Evolutionary conservation across 2,797 vertebrate genomes (phyloP), one percentile per base, ranked within the genome.

Genomic region (Amblyraja radiata): DNA sequence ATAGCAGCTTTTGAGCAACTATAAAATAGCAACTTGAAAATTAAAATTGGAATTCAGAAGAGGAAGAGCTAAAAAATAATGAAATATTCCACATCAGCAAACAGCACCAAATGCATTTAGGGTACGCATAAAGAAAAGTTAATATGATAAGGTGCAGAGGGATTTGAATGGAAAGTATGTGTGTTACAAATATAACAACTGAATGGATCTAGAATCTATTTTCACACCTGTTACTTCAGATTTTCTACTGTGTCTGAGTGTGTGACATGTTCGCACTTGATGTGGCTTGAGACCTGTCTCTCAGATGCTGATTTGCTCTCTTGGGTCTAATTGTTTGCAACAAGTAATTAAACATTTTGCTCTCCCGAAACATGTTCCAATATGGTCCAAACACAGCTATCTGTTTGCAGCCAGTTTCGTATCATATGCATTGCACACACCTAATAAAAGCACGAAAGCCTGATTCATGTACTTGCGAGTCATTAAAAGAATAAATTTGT

Each of bases 331-430:
- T 92, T 92, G 90, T 76, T 92, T 92, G 90, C 90, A 92, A 92
- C 90, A 92, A 76, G 90, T 92, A 76, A 74, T 92, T 92, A 92
- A 76, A 92, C 90, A 92, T 92, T 91, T 92, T 92, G 71, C 73
- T 92, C 23, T 46, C 36, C 39, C 58, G 68, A 92, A 92, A 92
- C 73, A 73, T 92, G 39, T 92, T 92, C 68, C 90, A 91, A 91
- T 54, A 74, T 68, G 86, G 63, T 91, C 71, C 90, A 74, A 91
- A 92, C 90, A 92, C 16, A 92, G n/a, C 71, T 23, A 76, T 92
- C 76, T 92, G 71, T 73, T 92, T 92, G 76, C 11, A 92, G 68
- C 36, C 25, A 68, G 36, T 92, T 92, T 39, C 5, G 23, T 58
- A 76, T 76, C 90, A 54, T 25, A 46, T 46, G 71, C 76, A 13